Evolutionary conservation across 2,797 vertebrate genomes (phyloP), one percentile per base, ranked within the genome.

Genomic region (Diceros bicornis): DNA sequence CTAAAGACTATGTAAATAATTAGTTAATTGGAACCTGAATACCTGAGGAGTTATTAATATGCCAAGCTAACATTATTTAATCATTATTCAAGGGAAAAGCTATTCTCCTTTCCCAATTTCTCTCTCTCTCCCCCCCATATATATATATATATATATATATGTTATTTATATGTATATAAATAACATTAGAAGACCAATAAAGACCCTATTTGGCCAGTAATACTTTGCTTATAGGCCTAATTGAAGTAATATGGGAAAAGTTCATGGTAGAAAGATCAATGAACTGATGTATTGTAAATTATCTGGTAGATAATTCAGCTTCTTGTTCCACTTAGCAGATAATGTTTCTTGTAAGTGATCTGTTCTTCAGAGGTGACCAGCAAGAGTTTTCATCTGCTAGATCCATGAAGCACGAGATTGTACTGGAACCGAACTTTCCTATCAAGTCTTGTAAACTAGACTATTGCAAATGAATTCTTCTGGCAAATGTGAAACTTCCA

Each of bases 221-320:
- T 96, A 96, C 93, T 98, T 97, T 96, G 61, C 94, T 97, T 89
- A 96, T 17, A 37, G 92, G 88, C 69, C 93, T 98, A 98, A 98
- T 97, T 98, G 93, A 98, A 97, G 68, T 96, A 96, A 61, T 72
- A 29, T 82, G 68, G 92, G 37, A 91, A 84, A 95, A 96, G 57
- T 86, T 97, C 62, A 79, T 94, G 12, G 61, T 91, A 95, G 86
- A 96, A 96, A 90, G 90, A 98, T 96, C 93, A 96, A 89, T 97
- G 7, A 64, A 97, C 93, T 97, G 94, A 96, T 97, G 92, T 95
- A 97, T 94, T 97, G 41, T 85, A 95, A 98, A 96, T 96, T 4
- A 12, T 50, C 37, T 79, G 79, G 72, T 94, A 97, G 86, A 88
- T 89, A 89, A 23, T 81, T 98, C 69, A 97, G 87, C 47, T 75